Base-by-base conservation (phyloP, 1,140 invertebrate species). In the Zaprionus nigranus region DNA sequence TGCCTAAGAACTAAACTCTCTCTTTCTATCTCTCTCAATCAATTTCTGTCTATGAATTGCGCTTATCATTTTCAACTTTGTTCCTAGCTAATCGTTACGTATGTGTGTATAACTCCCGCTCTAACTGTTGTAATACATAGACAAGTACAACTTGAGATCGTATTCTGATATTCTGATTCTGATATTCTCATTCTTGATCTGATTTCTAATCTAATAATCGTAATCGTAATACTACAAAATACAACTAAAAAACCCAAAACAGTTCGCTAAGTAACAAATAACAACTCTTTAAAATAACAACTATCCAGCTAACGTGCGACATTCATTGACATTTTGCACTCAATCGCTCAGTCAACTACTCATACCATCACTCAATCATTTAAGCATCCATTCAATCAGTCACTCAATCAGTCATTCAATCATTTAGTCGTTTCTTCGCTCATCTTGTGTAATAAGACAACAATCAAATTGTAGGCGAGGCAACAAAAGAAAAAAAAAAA, bases 121-220 rank as follows among this genome's bases (percentile, higher is more conserved):
- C 75, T 86, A 79, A 82, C 75, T 82, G 82, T 85, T 85, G 82
- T 85, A 79, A 62, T 75, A 72, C 70, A 67, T 82, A 83, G 77
- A 83, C 64, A 75, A 75, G 80, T 82, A 66, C 43, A 70, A 68
- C 30, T 64, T 73, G 57, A 72, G 54, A 71, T 43, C 72, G 58
- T 53, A 63, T 65, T 61, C 59, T 61, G 38, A 61, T 51, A 71
- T 67, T 67, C 58, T 74, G 58, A 65, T 57, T 65, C 51, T 56
- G 51, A 65, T 56, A 53, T 63, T 63, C 40, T 57, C n/a, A 43
- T 51, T 51, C 46, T 51, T 51, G 20, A 51, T 66, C 36, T 20
- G 40, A 63, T 38, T 62, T 38, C 34, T 67, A 67, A 24, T n/a
- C 40, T 58, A 46, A 12, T 62, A 13, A 57, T 34, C 11, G 28